Evolutionary conservation across 2,797 vertebrate genomes (phyloP).

Genomic region (Cirrhinus molitorella): DNA sequence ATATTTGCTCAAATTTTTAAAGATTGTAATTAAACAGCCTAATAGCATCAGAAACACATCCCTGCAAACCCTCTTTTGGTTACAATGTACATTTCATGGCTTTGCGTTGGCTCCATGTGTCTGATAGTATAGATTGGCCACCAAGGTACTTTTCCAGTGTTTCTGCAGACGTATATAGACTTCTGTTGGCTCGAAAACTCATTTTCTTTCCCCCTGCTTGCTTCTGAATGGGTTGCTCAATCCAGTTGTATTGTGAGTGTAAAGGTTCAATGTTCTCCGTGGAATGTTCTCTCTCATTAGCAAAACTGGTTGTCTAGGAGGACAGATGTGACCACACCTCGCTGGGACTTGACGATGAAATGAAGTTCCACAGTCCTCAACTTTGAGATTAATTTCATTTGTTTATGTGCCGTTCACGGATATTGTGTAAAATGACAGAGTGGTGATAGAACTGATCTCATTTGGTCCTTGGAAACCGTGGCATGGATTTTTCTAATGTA

Average conservation of each 20-base stretch:
- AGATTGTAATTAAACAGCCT: background rate
- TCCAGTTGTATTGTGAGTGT: slow-evolving; percentile 38
- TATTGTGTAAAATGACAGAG: slow-evolving; percentile 40
- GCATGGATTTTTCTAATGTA: background rate
- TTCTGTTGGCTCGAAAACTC: slow-evolving; percentile 41
- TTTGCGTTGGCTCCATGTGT: background rate
- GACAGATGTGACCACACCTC: slow-evolving; percentile 39
- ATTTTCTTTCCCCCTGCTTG: slow-evolving; percentile 75
- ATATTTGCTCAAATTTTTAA: background rate
- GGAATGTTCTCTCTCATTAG: slow-evolving; percentile 49
- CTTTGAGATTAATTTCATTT: background rate
- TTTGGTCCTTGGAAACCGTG: background rate
- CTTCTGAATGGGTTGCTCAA: slow-evolving; percentile 73
- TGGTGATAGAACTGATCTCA: slow-evolving; percentile 8
- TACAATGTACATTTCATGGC: background rate
- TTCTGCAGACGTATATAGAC: slow-evolving; percentile 13
- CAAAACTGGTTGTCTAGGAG: slow-evolving; percentile 40
- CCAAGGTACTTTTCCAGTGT: slow-evolving; percentile 19
- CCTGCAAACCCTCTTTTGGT: background rate
- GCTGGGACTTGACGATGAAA: slow-evolving; percentile 15
- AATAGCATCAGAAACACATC: background rate
- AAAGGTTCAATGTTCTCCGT: slow-evolving; percentile 43
- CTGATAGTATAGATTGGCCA: slow-evolving; percentile 13
- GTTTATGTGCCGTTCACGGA: slow-evolving; percentile 19
- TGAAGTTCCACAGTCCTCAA: background rate